Percentiles rank a stretch among this genome's conserved stretches.
phyloP scores from a whole-genome alignment of 2,888 invertebrate species.

The Drosophila emarginata region DNA sequence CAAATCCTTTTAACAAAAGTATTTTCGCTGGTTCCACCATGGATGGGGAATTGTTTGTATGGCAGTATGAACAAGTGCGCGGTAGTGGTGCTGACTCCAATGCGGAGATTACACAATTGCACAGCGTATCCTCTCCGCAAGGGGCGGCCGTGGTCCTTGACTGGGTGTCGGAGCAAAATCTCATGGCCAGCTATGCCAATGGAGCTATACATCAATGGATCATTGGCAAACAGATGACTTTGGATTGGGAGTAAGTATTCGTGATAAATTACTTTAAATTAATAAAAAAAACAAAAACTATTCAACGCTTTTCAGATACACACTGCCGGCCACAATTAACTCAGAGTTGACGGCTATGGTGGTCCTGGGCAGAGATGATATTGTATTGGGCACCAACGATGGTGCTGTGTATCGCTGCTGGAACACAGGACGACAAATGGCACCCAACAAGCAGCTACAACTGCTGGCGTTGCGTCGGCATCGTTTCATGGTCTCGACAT shows the following conservation, averaged over 20 bases:
- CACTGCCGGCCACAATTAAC: conserved; percentile 38
- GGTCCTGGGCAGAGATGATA: conserved; percentile 66
- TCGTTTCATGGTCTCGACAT: conserved; percentile 76
- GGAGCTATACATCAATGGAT: conserved; percentile 79
- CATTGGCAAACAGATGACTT: conserved; percentile 62
- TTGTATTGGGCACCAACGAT: conserved; percentile 79
- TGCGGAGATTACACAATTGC: conserved; percentile 72
- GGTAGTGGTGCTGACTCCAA: conserved; percentile 32
- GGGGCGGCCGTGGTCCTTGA: conserved; percentile 79
- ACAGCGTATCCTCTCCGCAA: conserved; percentile 66
- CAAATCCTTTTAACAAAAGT: conserved; percentile 79
- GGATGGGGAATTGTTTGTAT: conserved; percentile 80
- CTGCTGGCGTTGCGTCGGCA: conserved; percentile 71
- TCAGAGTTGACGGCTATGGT: conserved; percentile 71
- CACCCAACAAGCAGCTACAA: conserved; percentile 59
- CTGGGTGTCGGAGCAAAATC: conserved; percentile 74
- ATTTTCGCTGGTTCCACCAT: conserved; percentile 81
- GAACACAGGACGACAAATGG: conserved; percentile 47
- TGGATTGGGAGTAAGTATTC: conserved; percentile 72
- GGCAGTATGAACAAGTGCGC: conserved; percentile 70
- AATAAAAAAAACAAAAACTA: background rate
- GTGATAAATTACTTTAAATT: background rate
- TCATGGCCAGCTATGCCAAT: conserved; percentile 79
- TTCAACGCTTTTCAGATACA: conserved; percentile 40
- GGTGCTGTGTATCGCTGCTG: conserved; percentile 79